Percentiles rank a stretch among this genome's conserved stretches.
phyloP scores from a whole-genome alignment of 2,888 invertebrate species.

The Iphiclides podalirius region DNA sequence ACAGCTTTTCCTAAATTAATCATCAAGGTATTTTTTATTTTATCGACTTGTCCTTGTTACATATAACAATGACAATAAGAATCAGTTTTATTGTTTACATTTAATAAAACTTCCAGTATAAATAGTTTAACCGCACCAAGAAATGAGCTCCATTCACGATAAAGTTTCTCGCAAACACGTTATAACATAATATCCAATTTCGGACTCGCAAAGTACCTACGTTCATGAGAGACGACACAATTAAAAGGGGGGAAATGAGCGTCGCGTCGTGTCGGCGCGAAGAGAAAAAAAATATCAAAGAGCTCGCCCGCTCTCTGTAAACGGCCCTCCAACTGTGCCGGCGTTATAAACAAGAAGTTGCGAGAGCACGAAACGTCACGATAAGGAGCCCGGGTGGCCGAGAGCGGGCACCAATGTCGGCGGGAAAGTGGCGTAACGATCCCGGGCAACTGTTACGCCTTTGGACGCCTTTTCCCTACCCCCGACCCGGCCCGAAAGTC shows the following conservation, averaged over 20 bases:
- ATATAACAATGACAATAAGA: no score
- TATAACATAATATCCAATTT: background rate
- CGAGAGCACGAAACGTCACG: constrained; percentile 38
- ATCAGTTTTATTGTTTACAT: no score
- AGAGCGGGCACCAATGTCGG: constrained; percentile 42
- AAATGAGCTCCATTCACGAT: no score
- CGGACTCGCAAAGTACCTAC: background rate
- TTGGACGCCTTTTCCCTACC: no score
- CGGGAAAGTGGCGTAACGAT: constrained; percentile 48
- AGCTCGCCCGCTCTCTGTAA: constrained; percentile 12
- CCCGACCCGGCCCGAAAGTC: constrained; percentile 13
- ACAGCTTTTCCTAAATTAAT: no score
- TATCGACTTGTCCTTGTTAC: no score
- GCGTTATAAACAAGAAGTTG: constrained; percentile 40
- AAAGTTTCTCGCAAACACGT: background rate
- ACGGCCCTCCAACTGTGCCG: constrained; percentile 27
- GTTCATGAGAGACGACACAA: constrained; percentile 16
- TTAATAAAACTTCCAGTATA: no score
- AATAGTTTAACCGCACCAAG: no score
- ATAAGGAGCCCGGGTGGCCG: constrained; percentile 41
- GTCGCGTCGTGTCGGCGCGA: background rate
- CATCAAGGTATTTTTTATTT: no score
- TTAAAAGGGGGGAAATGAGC: constrained; percentile 9
- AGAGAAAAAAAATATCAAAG: constrained; percentile 11
- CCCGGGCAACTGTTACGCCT: constrained; percentile 44